Evolutionary conservation across 1,140 invertebrate genomes (phyloP).

Genomic region (Vanessa atalanta): DNA sequence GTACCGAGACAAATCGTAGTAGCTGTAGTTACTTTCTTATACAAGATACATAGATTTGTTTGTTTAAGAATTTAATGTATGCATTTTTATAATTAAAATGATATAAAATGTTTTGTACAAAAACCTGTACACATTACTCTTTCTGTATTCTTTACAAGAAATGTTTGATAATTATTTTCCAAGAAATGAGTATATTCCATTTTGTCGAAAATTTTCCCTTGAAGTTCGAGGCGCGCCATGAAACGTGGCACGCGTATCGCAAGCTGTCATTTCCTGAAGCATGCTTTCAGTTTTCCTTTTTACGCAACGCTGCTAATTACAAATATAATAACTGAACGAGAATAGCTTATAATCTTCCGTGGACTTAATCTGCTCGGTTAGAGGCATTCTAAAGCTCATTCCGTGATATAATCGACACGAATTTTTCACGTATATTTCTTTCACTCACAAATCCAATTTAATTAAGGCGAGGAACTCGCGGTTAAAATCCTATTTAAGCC

Average conservation of each 20-base stretch:
- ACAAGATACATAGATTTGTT: too few relatives aligned
- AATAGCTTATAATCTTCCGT: slow-evolving; percentile 13
- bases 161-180: background rate
- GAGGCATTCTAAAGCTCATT: slow-evolving; percentile 28
- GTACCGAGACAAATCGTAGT: too few relatives aligned
- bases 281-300: slow-evolving; percentile 45
- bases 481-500: slow-evolving; percentile 81
- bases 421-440: slow-evolving; percentile 79
- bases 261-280: slow-evolving; percentile 68
- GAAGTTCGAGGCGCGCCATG: slow-evolving; percentile 6
- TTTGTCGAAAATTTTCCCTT: background rate
- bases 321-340: slow-evolving; percentile 10
- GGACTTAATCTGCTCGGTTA: slow-evolving; percentile 19
- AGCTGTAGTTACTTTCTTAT: too few relatives aligned
- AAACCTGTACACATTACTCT: too few relatives aligned
- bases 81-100: too few relatives aligned
- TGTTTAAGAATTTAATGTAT: too few relatives aligned
- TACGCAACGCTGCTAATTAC: slow-evolving; percentile 39
- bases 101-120: too few relatives aligned
- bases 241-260: slow-evolving; percentile 44
- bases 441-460: slow-evolving; percentile 80
- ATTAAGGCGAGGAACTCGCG: slow-evolving; percentile 79
- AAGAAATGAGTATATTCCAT: background rate
- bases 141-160: background rate
- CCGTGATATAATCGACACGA: slow-evolving; percentile 75